These are phyloP conservation scores for Macrobrachium rosenbergii DNA, from an alignment of 1,140 invertebrate species.

Conservation along the genomic window DNA sequence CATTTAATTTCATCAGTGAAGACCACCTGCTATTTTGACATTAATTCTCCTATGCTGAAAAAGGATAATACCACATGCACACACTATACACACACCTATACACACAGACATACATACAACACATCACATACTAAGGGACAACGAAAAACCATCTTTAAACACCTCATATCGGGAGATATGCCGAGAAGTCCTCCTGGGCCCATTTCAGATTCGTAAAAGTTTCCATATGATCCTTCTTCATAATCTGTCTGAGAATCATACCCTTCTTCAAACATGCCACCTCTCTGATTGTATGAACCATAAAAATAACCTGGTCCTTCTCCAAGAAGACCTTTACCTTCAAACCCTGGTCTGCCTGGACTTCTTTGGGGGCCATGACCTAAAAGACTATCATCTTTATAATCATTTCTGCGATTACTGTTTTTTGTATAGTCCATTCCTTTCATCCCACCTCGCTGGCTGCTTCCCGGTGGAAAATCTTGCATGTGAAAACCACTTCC, in stretches of 20 bases:
- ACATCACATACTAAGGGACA: too few species aligned
- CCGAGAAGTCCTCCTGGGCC: constrained; percentile 37
- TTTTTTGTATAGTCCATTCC: too few species aligned
- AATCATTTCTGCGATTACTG: not conserved
- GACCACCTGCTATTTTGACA: too few species aligned
- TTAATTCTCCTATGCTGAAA: too few species aligned
- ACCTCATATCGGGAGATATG: constrained; percentile 34
- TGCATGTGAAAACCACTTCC: too few species aligned
- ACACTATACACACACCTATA: too few species aligned
- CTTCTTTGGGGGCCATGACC: constrained; percentile 2
- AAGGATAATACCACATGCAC: too few species aligned
- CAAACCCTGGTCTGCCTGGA: not conserved
- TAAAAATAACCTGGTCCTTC: constrained; percentile 18
- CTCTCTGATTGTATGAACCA: not conserved
- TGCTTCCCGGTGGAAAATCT: too few species aligned
- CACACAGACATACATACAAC: too few species aligned
- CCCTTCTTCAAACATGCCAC: not conserved
- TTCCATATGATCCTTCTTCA: not conserved
- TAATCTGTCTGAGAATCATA: not conserved
- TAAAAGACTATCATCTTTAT: not conserved
- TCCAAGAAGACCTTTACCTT: constrained; percentile 7
- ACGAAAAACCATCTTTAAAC: not conserved
- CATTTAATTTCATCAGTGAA: too few species aligned
- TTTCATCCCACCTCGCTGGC: too few species aligned
- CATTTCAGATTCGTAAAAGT: constrained; percentile 24